These are phyloP conservation scores for Notolepis coatsorum DNA, from an alignment of 2,797 vertebrate genomes.

Conservation along the genomic window DNA sequence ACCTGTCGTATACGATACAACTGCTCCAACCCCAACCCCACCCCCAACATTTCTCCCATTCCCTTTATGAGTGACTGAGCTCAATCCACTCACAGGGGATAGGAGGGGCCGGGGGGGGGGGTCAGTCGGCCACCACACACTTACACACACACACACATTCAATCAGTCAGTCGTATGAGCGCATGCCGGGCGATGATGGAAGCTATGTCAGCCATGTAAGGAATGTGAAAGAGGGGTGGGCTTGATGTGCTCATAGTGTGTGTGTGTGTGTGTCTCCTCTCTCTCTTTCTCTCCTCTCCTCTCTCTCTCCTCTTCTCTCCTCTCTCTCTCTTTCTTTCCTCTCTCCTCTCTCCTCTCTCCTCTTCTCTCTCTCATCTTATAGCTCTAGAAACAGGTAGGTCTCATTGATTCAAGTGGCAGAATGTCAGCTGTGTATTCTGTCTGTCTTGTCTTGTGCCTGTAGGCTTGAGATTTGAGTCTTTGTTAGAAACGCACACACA, in stretches of 20 bases:
- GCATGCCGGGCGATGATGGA: slow-evolving; percentile 30
- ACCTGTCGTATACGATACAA: no score
- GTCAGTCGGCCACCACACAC: no score
- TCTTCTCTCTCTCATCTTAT: not conserved
- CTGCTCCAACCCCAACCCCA: no score
- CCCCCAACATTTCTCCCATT: no score
- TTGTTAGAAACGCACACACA: slow-evolving; percentile 1
- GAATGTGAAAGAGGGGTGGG: slow-evolving; percentile 61
- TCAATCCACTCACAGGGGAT: no score
- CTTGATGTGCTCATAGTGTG: not conserved
- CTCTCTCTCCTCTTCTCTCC: slow-evolving; percentile 15
- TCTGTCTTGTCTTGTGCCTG: not conserved
- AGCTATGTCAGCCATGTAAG: slow-evolving; percentile 71
- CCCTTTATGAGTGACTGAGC: no score
- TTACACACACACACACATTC: slow-evolving; percentile 4
- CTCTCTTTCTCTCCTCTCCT: slow-evolving; percentile 21
- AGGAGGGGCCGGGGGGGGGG: no score
- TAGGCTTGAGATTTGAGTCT: not conserved
- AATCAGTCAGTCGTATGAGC: slow-evolving; percentile 1
- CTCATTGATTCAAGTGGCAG: no score
- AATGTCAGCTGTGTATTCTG: not conserved
- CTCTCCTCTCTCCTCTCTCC: not conserved
- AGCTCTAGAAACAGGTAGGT: no score
- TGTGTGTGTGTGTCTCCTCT: no score
- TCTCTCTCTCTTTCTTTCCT: not conserved